A percentile compares a stretch with the other conserved stretches of the same genome.
phyloP scores from a whole-genome alignment of 2,113 vertebrate genomes.

The Columba livia region DNA sequence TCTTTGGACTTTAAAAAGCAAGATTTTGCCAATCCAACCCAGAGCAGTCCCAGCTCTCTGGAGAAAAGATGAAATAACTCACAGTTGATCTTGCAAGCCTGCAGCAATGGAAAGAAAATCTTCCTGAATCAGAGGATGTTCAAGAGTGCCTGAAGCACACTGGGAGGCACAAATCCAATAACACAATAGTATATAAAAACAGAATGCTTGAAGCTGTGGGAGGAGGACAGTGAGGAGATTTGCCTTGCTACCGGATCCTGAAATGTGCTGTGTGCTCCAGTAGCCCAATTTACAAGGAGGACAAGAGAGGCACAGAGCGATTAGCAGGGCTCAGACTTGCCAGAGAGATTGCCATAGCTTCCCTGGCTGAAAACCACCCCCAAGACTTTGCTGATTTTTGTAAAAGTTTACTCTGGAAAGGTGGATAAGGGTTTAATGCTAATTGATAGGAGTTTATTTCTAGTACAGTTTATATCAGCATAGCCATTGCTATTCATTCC shows the following conservation, averaged over 20 bases:
- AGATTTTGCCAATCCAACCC: not conserved
- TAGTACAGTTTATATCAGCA: not conserved
- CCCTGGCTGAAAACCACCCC: not conserved
- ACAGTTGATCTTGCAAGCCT: conserved; percentile 1
- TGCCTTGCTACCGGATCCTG: not conserved
- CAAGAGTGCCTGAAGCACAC: conserved; percentile 4
- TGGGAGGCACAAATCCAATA: conserved; percentile 6
- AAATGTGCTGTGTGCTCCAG: not conserved
- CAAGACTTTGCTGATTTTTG: not conserved
- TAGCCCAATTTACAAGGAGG: not conserved
- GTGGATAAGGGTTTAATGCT: not conserved
- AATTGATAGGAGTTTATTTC: not conserved
- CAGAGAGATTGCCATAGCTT: not conserved
- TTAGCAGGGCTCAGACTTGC: not conserved
- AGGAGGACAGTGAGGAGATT: not conserved
- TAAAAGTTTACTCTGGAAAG: not conserved
- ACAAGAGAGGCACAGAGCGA: fast-evolving
- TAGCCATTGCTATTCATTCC: not conserved
- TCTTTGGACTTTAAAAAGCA: not conserved
- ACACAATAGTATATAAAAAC: not conserved
- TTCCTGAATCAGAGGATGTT: conserved; percentile 11
- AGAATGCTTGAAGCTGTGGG: not conserved
- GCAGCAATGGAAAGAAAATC: not conserved
- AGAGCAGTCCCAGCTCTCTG: not conserved
- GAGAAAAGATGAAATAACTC: not conserved